Conservation (phyloP, 2,113 vertebrate genomes). For the Physeter macrocephalus region DNA sequence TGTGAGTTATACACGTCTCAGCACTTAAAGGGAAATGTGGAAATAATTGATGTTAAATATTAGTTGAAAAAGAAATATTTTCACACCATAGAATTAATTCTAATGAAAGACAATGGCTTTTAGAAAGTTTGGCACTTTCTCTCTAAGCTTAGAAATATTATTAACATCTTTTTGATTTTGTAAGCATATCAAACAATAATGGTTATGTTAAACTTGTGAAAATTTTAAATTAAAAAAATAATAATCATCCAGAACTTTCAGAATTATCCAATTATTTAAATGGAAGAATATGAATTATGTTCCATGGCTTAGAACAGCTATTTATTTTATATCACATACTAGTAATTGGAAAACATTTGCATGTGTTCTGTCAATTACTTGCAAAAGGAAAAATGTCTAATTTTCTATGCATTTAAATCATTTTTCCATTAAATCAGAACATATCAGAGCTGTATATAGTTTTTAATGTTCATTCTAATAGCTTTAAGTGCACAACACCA, state of each 20-base stretch:
- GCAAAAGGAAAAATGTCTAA: background rate
- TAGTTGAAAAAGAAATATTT: background rate
- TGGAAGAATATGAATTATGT: background rate
- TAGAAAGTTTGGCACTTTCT: background rate
- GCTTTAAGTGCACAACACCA: conserved; percentile 30
- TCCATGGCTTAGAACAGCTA: background rate
- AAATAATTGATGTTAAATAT: background rate
- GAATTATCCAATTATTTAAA: background rate
- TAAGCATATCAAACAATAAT: background rate
- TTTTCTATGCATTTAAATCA: conserved; percentile 7
- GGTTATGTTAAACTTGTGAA: background rate
- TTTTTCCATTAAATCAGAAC: conserved; percentile 12
- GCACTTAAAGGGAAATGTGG: background rate
- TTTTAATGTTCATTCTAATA: conserved; percentile 23
- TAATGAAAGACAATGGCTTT: background rate
- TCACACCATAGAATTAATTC: background rate
- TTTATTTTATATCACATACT: background rate
- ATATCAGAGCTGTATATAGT: background rate
- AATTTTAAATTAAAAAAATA: background rate
- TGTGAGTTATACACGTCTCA: background rate
- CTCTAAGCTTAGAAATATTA: background rate
- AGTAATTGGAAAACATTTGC: background rate
- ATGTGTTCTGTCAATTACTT: background rate
- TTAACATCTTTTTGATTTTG: background rate
- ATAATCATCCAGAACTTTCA: background rate